Evolutionary conservation across 2,113 vertebrate species (phyloP), one percentile per base, ranked within the genome.

Genomic region (Dicaeum eximium): DNA sequence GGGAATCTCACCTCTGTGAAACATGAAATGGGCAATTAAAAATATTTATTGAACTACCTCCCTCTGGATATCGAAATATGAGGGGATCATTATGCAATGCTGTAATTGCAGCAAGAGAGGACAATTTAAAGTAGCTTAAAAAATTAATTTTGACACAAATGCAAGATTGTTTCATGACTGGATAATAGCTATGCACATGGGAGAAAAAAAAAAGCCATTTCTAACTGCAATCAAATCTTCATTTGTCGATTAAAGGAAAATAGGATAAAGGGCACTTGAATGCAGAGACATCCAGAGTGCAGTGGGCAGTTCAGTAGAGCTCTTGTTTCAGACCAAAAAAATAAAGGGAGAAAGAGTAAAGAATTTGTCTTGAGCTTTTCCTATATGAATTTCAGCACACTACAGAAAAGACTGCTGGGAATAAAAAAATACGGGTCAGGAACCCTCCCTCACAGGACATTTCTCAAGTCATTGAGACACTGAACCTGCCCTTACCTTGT

Each of bases 11-110:
- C 90, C 54, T 93, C 50, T 47, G 27, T 31, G 27, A 83, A 90
- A 66, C 38, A 90, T 47, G 90, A 90, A 83, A 86, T 51, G 58
- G 54, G 47, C 82, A 92, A 92, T 96, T 92, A 80, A 93, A 91
- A 94, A 66, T 93, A 88, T 95, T 91, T 97, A 80, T 94, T 93
- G 71, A 95, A 97, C 74, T 40, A 70, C 51, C 47, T 87, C 74
- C 87, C 90, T 94, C 47, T 88, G 85, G 93, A 77, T 80, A 86
- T 82, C 51, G 7, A 94, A 93, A 95, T 70, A 47, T 65, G 80
- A 91, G 77, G 35, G 22, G 73, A 66, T 95, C 67, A 88, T 87
- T 91, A 90, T 83, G 47, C 42, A 72, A 11, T 78, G 30, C 1
- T 94, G 47, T 56, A 91, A 90, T 57, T 93, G 79, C 75, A 96